Base-by-base conservation (phyloP, 2,888 invertebrate species). In the Yponomeuta sedellus region DNA sequence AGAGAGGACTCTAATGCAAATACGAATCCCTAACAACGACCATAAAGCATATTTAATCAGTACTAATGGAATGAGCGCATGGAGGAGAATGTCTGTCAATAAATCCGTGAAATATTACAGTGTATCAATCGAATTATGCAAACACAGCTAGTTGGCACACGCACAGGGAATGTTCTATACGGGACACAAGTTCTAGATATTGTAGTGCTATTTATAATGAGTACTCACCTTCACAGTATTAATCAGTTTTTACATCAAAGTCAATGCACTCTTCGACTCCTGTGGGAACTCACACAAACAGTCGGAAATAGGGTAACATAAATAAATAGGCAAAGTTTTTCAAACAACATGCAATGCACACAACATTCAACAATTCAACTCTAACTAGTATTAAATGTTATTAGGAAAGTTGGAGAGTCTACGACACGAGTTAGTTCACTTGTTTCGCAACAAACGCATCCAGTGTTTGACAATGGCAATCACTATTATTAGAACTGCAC, bases 401-500 rank as follows among this genome's bases (percentile, higher is more conserved):
- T 52, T 25, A 57, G 64, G 25, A 28, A 25, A 61, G 34, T 61
- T 61, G n/a, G 10, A 19, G 34, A 19, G 61, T 59, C 34, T 34
- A 34, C 34, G 6, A 34, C 56, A 56, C 11, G 16, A 20, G 65
- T 65, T 76, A 73, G 72, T 73, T 84, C 76, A 85, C 77, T 81
- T 80, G 71, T 83, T 83, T 74, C 82, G 77, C 56, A 90, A 75
- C 68, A 89, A 77, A 74, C 85, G 78, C 70, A 86, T 74, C 74
- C 90, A 77, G 73, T 82, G 83, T 79, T 83, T 88, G 75, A 86
- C 83, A 73, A 86, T 76, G 71, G 88, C 85, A 75, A 91, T 74
- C 76, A 90, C 83, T 79, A 91, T 76, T 73, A 91, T 82, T 70
- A 88, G 80, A 84, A 88, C 87, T 81, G 87, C 87, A 89, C 90